A percentile compares a stretch with the other conserved stretches of the same genome.
phyloP scores from a whole-genome alignment of 2,888 invertebrate species.

The Eupithecia pulchellata region DNA sequence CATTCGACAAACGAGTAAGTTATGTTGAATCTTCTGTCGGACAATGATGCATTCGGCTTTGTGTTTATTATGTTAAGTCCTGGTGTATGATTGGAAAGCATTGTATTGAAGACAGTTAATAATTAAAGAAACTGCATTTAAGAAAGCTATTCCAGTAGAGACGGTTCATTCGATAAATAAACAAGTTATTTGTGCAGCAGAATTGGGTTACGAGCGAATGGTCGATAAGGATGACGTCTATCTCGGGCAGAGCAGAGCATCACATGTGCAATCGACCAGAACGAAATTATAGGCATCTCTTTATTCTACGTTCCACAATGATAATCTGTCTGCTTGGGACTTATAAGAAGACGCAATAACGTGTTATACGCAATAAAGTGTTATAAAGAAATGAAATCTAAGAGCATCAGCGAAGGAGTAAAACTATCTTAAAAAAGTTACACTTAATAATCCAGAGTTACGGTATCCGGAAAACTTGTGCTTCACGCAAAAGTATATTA shows the following conservation, averaged over 20 bases:
- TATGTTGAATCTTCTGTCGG: neutral
- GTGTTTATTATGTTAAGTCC: neutral
- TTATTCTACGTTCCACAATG: neutral
- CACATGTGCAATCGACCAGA: conserved; percentile 7
- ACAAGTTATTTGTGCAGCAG: conserved; percentile 14
- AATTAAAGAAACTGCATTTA: conserved; percentile 5
- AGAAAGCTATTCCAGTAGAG: conserved; percentile 17
- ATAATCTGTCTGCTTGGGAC: neutral
- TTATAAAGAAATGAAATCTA: neutral
- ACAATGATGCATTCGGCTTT: neutral
- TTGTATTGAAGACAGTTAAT: conserved; percentile 4
- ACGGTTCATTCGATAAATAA: conserved; percentile 20
- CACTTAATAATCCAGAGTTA: neutral
- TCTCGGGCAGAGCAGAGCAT: conserved; percentile 17
- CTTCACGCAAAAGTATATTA: conserved; percentile 3
- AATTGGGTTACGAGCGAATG: conserved; percentile 25
- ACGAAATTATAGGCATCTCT: conserved; percentile 9
- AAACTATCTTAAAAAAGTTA: conserved; percentile 2
- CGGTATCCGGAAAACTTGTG: conserved; percentile 1
- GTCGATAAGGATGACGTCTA: conserved; percentile 26
- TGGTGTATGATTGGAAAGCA: neutral
- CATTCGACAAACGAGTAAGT: neutral
- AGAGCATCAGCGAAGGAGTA: neutral
- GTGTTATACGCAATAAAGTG: conserved; percentile 10
- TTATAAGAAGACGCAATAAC: conserved; percentile 21